Evolutionary conservation across 2,113 vertebrate species (phyloP), one percentile per base, ranked within the genome.

Genomic region (Eurypyga helias): DNA sequence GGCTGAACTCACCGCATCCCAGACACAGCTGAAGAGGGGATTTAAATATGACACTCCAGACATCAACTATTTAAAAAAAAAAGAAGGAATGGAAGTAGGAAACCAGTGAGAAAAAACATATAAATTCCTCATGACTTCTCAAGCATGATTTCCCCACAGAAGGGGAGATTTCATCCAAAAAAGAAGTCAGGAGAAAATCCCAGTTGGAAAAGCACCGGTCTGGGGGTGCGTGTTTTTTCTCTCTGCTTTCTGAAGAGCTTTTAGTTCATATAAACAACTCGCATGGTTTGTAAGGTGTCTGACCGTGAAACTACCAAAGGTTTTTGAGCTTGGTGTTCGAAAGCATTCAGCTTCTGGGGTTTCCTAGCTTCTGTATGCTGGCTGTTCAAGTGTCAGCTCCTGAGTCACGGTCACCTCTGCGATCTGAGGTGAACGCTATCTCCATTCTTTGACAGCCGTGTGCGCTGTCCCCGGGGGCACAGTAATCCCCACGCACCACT

Each of bases 41-140:
- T 93, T 96, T 93, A 45, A 88, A 65, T 76, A 75, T 16, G 57
- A 88, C 85, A 57, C 75, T 88, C 85, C 92, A 97, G 95, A 93
- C 94, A 86, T 45, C 61, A 65, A 31, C 57, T 83, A 8, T 69
- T 87, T 48, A 2, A 67, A 69, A 90, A 88, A 41, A 2, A 67
- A 69, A 90, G 85, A 41, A 31, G 34, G 21, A 85, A 69, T 65
- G 52, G 82, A 72, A 90, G 85, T 83, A 60, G 78, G 85, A 93
- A 95, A 94, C 84, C 84, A 64, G 25, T 34, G 70, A 89, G 73
- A 33, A 91, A 82, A 78, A 57, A 13, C n/a, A 28, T 8, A n/a
- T 11, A 41, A 87, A 95, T 93, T 91, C 87, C 82, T 95, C 57
- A 10, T 6, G 2, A 76, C 18, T 85, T 26, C 85, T 90, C 66